Base-by-base conservation (phyloP, 2,888 invertebrate genomes). In the Cheilosia vulpina region DNA sequence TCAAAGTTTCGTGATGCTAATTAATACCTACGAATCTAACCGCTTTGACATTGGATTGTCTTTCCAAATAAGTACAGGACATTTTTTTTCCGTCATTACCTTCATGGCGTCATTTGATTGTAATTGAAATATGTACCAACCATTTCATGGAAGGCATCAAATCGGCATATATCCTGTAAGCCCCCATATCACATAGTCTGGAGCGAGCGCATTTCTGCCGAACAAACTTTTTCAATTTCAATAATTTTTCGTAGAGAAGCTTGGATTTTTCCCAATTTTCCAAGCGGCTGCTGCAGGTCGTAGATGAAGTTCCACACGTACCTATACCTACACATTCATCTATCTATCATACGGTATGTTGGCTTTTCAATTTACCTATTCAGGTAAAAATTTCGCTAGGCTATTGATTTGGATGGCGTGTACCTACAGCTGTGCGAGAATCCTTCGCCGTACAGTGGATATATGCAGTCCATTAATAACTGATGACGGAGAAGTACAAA, bases 401-500 rank as follows among this genome's bases (percentile, higher is more conserved):
- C 15, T 27, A 50, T 43, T 52, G 24, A 15, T 24, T 43, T 43
- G 60, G 53, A 31, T 50, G 41, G 21, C 15, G 11, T 38, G 52
- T 27, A 50, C 43, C 15, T 6, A 5, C 2, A 17, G 45, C 6
- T 9, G 9, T 17, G 47, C 2, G 45, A 13, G 55, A 76, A 76
- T 71, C 52, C 69, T 65, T 69, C 31, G 50, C n/a, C 76, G 19
- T 19, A 57, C 68, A 24, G 2, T 50, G 72, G 62, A 60, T 72
- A 72, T 72, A 71, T 77, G 77, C 77, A 82, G 65, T 82, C 77
- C 65, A 82, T 82, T 82, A 82, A 82, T 82, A 82, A 82, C 82
- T 82, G 82, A 82, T 82, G 82, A 82, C 47, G 68, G 62, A 63
- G 68, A 76, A 81, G 55, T 63, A 63, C 63, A 69, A 75, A 73